These are phyloP conservation scores for Hemaris fuciformis DNA, from an alignment of 2,888 invertebrate species.

Conservation along the genomic window DNA sequence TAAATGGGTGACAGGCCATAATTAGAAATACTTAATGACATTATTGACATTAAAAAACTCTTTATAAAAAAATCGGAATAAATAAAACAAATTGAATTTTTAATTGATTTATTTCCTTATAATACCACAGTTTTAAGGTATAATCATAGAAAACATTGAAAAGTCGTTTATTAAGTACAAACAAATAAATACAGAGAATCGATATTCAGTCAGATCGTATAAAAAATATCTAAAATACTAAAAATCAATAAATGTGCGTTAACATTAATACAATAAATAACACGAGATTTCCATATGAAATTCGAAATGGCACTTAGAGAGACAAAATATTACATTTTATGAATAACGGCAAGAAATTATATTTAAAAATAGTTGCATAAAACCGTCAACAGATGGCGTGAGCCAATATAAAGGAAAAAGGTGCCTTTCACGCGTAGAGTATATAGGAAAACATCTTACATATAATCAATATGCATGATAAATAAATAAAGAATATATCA, in stretches of 20 bases:
- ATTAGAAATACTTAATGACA: too few relatives aligned
- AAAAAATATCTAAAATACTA: constrained; percentile 37
- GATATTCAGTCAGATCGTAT: constrained; percentile 64
- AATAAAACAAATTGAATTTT: constrained; percentile 33
- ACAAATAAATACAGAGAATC: constrained; percentile 59
- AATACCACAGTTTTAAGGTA: constrained; percentile 36
- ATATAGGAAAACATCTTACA: background rate
- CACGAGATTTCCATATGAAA: constrained; percentile 10
- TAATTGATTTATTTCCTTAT: constrained; percentile 39
- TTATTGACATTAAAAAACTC: too few relatives aligned
- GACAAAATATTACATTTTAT: background rate
- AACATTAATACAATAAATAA: constrained; percentile 19
- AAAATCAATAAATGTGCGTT: constrained; percentile 24
- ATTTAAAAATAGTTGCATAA: background rate
- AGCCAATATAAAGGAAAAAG: background rate
- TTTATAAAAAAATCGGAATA: background rate
- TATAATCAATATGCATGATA: constrained; percentile 7
- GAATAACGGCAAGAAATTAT: constrained; percentile 6
- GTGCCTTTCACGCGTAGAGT: background rate
- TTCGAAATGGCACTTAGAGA: constrained; percentile 28
- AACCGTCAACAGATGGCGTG: background rate
- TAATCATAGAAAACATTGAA: constrained; percentile 53
- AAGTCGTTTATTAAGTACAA: constrained; percentile 68
- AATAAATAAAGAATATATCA: constrained; percentile 21
- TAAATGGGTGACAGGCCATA: too few relatives aligned